These are phyloP conservation scores for Tethya wilhelma DNA, from an alignment of 37 sponge, comb jelly and placozoan genomes.

Conservation along the genomic window DNA sequence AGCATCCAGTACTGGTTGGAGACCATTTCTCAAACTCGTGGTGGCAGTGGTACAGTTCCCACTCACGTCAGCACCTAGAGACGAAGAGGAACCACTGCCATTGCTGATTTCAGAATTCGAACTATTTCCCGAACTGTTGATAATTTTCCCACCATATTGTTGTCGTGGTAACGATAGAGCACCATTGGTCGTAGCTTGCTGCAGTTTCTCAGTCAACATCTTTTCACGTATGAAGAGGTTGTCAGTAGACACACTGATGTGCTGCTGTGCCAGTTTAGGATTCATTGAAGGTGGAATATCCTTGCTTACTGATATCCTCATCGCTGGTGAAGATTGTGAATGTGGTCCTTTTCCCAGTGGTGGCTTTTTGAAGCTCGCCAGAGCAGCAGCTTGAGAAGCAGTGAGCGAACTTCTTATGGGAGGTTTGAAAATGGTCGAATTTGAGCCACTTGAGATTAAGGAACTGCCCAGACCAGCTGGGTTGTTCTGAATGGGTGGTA, in stretches of 20 bases:
- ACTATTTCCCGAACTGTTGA: no score
- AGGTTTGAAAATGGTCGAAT: constrained; percentile 13
- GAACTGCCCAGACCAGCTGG: no score
- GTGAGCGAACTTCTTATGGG: constrained; percentile 19
- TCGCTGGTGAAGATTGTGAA: not conserved
- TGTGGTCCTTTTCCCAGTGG: not conserved
- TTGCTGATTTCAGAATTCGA: not conserved
- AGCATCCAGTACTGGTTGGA: no score
- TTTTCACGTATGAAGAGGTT: constrained; percentile 10
- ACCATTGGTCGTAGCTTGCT: no score
- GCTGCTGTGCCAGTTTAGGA: not conserved
- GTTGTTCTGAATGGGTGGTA: not conserved
- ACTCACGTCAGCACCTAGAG: constrained; percentile 9
- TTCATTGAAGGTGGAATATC: not conserved
- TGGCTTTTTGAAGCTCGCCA: not conserved
- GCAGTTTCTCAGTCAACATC: constrained; percentile 1
- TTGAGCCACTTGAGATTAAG: not conserved
- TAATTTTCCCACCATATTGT: no score
- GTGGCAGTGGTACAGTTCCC: not conserved
- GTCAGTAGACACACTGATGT: constrained; percentile 10
- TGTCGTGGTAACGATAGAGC: no score
- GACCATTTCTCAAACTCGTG: no score
- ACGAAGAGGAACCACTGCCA: not conserved
- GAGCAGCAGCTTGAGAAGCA: constrained; percentile 6
- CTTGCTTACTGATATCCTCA: not conserved